phyloP scores from a whole-genome alignment of 2,113 vertebrate species.

The Pseudopipra pipra region DNA sequence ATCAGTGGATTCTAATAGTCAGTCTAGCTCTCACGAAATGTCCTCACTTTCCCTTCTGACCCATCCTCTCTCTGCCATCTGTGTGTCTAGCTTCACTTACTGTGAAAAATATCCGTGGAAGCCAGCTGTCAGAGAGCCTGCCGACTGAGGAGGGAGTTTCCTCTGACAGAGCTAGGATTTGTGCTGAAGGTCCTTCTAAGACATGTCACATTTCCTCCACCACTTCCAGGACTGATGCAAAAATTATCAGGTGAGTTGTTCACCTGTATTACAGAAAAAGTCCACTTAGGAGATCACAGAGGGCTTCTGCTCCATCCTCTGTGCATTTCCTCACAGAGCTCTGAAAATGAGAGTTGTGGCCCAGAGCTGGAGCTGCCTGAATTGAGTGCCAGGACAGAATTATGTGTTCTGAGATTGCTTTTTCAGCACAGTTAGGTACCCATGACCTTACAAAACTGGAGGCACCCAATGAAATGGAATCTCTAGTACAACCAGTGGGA shows the following conservation, averaged over 20 bases:
- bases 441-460: not conserved
- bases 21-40: not conserved
- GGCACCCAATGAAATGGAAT: not conserved
- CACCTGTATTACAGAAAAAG: not conserved
- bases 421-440: not conserved
- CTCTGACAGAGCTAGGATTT: not conserved
- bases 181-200: not conserved
- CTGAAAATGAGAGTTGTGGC: not conserved
- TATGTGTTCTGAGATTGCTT: not conserved
- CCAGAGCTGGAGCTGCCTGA: not conserved
- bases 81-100: not conserved
- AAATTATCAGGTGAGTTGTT: not conserved
- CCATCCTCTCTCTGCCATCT: not conserved
- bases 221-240: not conserved
- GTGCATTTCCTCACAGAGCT: not conserved
- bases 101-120: not conserved
- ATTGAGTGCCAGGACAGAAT: not conserved
- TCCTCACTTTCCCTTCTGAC: not conserved
- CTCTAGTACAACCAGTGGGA: not conserved
- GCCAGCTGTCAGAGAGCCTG: not conserved
- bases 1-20: not conserved
- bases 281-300: not conserved
- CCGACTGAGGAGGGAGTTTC: not conserved
- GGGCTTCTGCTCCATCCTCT: not conserved
- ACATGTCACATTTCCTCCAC: not conserved